Base-by-base conservation (phyloP, 2,797 vertebrate species). In the Eulemur rubriventer region DNA sequence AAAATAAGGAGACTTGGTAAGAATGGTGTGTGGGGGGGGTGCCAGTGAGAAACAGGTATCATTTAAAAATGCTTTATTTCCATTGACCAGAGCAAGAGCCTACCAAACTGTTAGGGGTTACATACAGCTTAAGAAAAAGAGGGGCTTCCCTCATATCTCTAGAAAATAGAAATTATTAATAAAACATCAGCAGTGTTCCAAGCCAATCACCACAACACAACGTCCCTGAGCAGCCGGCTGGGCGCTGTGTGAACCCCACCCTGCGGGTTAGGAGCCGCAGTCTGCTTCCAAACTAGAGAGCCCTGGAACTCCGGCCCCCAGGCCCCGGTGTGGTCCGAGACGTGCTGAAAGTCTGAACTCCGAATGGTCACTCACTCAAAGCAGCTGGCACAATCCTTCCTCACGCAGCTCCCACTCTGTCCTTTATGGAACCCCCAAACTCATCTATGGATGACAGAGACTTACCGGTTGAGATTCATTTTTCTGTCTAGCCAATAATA, bases 211-310 rank as follows among this genome's bases (percentile, higher is more conserved):
- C 50, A 35, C 18, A 70, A 10, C 7, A 73, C 59, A 30, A 26
- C 14, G 3, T 5, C 41, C 72, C 50, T 4, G 0, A n/a, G 33
- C 18, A 5, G 22, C 20, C 11, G 6, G 13, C 13, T 33, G 13
- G 28, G 61, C 12, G 28, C 61, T 6, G 13, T 33, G 28, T 16
- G 30, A 61, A 30, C 8, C 24, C 2, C 0, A 30, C 10, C 33
- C 18, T 41, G 43, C 59, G 14, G 46, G 20, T 6, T 13, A 18
- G 30, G 75, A 52, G 33, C 24, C 10, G 20, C 22, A 63, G 41
- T 35, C 11, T 8, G 33, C 61, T n/a, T 65, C 61, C 16, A n/a
- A n/a, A n/a, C 61, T 33, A 63, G 30, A 33, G 61, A 63, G 61
- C 61, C 61, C 61, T 65, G 61, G 61, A n/a, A n/a, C n/a, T 65